Evolutionary conservation across 2,888 invertebrate genomes (phyloP), one percentile per base, ranked within the genome.

Genomic region (Drosophila multiciliata): DNA sequence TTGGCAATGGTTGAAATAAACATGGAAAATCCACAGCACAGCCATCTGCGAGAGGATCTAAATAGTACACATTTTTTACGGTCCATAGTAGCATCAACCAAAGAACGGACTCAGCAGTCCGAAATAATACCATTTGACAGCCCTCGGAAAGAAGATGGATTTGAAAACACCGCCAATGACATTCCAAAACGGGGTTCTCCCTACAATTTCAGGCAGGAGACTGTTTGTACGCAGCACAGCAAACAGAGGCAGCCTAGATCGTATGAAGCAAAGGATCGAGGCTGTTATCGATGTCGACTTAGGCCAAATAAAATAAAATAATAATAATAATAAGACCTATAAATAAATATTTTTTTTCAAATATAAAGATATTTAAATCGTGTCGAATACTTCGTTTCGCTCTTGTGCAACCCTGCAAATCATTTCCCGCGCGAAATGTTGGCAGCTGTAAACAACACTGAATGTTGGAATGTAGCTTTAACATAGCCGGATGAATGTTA

Each of bases 1-100:
- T 15, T 78, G 12, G 45, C 85, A 7, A 87, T 87, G 86, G 86
- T 87, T 8, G 86, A 83, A 45, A 87, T 87, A 6, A 87, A 89
- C 42, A 89, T 87, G 82, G 54, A 68, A 17, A 73, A 79, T 20
- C 0, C 62, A 0, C 66, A 82, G 15, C 17, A 77, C n/a, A 73
- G 52, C 12, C 67, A 83, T 38, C 48, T 86, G 42, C 73, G 68
- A 7, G 81, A 90, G 2, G 73, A 90, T 12, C 32, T 55, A 0
- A 52, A n/a, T n/a, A 50, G 12, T 7, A 32, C 73, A 0, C 49
- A 12, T 26, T 75, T 76, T n/a, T 42, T 78, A 5, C 15, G 6
- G 1, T 1, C 17, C 7, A 23, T 7, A 23, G 3, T 45, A 2
- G 8, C 62, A 17, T 2, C 42, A 54, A 42, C 3, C 6, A 48